Evolutionary conservation across 64 coral and sea anemone species (phyloP).

Genomic region (Actinia tenebrosa): DNA sequence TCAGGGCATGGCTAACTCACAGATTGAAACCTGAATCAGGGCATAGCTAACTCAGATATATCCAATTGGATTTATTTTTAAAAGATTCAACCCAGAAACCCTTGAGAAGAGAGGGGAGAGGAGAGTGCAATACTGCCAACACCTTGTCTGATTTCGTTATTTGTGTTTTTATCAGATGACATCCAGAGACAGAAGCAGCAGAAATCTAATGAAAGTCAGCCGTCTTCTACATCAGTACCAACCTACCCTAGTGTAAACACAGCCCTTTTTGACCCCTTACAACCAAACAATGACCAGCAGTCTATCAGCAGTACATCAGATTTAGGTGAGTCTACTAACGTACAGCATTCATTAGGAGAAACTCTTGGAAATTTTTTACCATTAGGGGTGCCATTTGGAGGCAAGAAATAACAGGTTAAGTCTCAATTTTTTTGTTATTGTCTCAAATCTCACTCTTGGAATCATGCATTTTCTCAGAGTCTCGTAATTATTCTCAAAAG

Average conservation of each 20-base stretch:
- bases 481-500: too few relatives aligned
- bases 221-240: background rate
- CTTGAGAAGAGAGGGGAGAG: too few relatives aligned
- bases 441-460: too few relatives aligned
- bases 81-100: background rate
- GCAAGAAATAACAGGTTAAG: too few relatives aligned
- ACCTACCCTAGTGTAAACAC: conserved; percentile 33
- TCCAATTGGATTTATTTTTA: too few relatives aligned
- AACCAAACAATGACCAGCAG: conserved; percentile 20
- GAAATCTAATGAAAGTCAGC: background rate
- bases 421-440: too few relatives aligned
- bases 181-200: background rate
- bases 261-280: conserved; percentile 67
- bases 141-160: too few relatives aligned
- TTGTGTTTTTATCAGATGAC: background rate
- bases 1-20: too few relatives aligned
- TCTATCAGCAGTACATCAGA: conserved; percentile 44
- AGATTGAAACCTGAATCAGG: background rate
- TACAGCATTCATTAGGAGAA: background rate
- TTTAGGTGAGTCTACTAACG: conserved; percentile 25
- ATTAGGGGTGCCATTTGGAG: too few relatives aligned
- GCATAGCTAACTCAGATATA: background rate
- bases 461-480: too few relatives aligned
- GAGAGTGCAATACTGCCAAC: too few relatives aligned
- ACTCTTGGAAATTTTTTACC: too few relatives aligned